Base-by-base conservation (phyloP, 2,888 invertebrate species). In the Reticulitermes lucifugus region DNA sequence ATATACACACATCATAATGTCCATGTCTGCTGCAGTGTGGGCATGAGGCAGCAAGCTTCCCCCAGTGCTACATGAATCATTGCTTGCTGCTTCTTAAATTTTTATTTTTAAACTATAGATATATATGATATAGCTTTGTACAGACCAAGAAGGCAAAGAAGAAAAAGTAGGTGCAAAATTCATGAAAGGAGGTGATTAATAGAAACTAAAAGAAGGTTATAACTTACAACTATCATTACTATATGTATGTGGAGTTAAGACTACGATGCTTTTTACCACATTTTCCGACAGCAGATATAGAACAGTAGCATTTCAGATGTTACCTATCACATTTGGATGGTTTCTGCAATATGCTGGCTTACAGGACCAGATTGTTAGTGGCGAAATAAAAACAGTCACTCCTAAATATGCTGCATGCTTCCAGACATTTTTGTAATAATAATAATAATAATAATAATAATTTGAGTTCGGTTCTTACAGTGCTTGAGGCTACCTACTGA, bases 111-210 rank as follows among this genome's bases (percentile, higher is more conserved):
- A 86, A 81, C 79, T 75, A 83, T 83, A 85, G 43, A 46, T 81
- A 81, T 81, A 81, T 81, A 81, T 86, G 85, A 85, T 84, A 79
- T 86, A 86, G 85, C 86, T 84, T 84, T 86, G 86, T 86, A 85
- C 86, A 86, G 86, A 84, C 82, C 75, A 79, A 79, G 84, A 70
- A 81, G 9, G 43, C 6, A 70, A 60, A 43, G 79, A 79, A 81
- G 83, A 80, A 80, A 83, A 77, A 83, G 82, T 60, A 81, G 83
- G 85, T 86, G 86, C 84, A 84, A 86, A 82, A 81, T 77, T 79
- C 55, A 80, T 84, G 81, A 83, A 85, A 43, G 82, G 75, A 70
- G 79, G 81, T 80, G 71, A 71, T 43, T 80, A 81, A 70, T 46
- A 43, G 21, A 35, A 51, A 55, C 46, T 29, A 73, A 21, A 83